These are phyloP conservation scores for Geopemphigus sp. DNA, from an alignment of 1,140 invertebrate species.

Conservation along the genomic window DNA sequence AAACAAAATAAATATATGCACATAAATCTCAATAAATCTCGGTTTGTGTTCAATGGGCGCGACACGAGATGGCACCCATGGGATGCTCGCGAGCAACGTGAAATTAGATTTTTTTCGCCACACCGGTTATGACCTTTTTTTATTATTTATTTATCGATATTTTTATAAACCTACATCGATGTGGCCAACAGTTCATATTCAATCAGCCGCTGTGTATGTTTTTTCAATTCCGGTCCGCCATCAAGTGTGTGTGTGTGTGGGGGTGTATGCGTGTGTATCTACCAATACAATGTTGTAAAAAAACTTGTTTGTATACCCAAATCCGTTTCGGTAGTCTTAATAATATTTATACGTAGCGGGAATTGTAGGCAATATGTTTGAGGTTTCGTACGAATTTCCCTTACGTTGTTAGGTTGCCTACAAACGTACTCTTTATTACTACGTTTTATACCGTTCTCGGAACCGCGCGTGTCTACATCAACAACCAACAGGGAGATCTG, in stretches of 20 bases:
- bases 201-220: background rate
- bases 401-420: background rate
- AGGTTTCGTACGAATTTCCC: background rate
- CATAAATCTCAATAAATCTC: conserved; percentile 43
- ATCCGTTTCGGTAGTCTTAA: background rate
- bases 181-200: background rate
- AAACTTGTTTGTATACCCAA: background rate
- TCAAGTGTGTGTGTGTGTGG: too few species aligned
- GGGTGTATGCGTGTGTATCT: too few species aligned
- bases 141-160: background rate
- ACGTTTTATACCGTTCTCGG: too few species aligned
- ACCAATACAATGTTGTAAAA: too few species aligned
- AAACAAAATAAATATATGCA: conserved; percentile 27
- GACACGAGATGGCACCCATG: conserved; percentile 31
- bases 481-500: too few species aligned
- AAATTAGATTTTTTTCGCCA: conserved; percentile 24
- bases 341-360: background rate
- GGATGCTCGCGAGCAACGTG: background rate
- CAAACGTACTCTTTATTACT: too few species aligned
- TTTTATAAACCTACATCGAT: background rate
- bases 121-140: conserved; percentile 1
- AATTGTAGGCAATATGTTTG: background rate
- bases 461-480: too few species aligned
- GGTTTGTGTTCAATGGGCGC: conserved; percentile 10
- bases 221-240: too few species aligned